Base-by-base conservation (phyloP, 2,797 vertebrate genomes). In the Semaprochilodus insignis region DNA sequence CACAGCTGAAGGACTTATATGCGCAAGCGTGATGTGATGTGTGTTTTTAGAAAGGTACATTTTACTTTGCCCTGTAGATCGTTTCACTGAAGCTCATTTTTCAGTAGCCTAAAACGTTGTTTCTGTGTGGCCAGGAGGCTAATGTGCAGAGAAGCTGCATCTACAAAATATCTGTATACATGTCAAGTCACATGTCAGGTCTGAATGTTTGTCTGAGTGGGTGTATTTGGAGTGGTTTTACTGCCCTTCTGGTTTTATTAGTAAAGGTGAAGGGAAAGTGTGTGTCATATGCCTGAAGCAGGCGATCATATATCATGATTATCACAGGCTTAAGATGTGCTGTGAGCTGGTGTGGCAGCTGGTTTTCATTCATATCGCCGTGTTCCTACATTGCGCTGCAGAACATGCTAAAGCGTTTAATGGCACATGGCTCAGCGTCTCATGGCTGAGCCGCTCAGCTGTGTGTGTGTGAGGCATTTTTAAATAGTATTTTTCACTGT, bases 241-340 rank as follows among this genome's bases (percentile, higher is more conserved):
- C 48, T 66, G 70, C 36, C 44, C 4, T 52, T 81, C 66, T 76
- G 74, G 8, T 54, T 82, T 70, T 55, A 77, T 82, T 82, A 82
- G 81, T 36, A 21, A 76, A 77, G 55, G 74, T 82, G 74, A 77
- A 52, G 66, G 51, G 57, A 23, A 27, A 13, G 65, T 51, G 55
- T 40, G 2, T 51, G 66, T 27, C 75, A 55, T 66, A 25, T 72
- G 16, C 34, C 8, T 5, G 72, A 69, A 54, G 63, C 34, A 40
- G n/a, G 62, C 23, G 13, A 25, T 72, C 16, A 2, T 55, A 57
- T 21, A 51, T 72, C 69, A 70, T n/a, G 16, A 48, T 51, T 25
- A 51, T 72, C 48, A 25, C 48, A 52, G 69, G n/a, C 44, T 48
- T 52, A 25, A 54, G 15, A 55, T 73, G 17, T 71, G 13, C 23